Percentiles rank a stretch among this genome's conserved stretches.
These are phyloP conservation scores for Thymelicus lineola DNA, from an alignment of 2,888 invertebrate genomes.

Conservation along the genomic window DNA sequence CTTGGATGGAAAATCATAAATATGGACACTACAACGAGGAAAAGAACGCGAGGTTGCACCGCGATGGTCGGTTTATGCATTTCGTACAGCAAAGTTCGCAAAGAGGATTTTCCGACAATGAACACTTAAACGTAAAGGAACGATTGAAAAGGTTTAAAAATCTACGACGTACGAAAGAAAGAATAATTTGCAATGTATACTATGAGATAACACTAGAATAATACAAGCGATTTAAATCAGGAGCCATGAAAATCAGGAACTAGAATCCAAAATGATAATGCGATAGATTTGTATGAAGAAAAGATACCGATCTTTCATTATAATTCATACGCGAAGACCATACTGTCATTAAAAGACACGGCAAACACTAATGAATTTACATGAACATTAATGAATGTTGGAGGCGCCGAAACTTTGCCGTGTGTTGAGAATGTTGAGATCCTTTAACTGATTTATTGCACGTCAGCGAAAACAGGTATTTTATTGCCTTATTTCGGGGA, in stretches of 20 bases:
- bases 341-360: constrained; percentile 28
- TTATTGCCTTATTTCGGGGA: constrained; percentile 27
- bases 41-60: constrained; percentile 10
- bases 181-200: constrained; percentile 1
- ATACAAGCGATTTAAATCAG: too few species aligned
- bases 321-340: constrained; percentile 17
- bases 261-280: constrained; percentile 1
- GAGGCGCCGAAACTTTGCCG: constrained; percentile 41
- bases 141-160: not conserved
- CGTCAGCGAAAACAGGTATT: constrained; percentile 32
- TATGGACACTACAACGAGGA: constrained; percentile 21
- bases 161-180: not conserved
- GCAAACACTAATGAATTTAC: constrained; percentile 53
- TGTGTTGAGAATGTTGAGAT: constrained; percentile 30
- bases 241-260: not conserved
- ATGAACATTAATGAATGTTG: constrained; percentile 54
- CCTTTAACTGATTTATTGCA: constrained; percentile 42
- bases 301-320: constrained; percentile 12
- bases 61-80: constrained; percentile 20
- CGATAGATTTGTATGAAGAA: constrained; percentile 1
- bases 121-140: constrained; percentile 15
- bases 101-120: constrained; percentile 20
- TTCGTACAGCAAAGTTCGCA: constrained; percentile 13
- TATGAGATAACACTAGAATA: not conserved
- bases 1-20: constrained; percentile 33